Percentiles rank a stretch among this genome's conserved stretches.
These are phyloP conservation scores for Sebastes itinus DNA, from an alignment of 2,797 vertebrate genomes.

Conservation along the genomic window DNA sequence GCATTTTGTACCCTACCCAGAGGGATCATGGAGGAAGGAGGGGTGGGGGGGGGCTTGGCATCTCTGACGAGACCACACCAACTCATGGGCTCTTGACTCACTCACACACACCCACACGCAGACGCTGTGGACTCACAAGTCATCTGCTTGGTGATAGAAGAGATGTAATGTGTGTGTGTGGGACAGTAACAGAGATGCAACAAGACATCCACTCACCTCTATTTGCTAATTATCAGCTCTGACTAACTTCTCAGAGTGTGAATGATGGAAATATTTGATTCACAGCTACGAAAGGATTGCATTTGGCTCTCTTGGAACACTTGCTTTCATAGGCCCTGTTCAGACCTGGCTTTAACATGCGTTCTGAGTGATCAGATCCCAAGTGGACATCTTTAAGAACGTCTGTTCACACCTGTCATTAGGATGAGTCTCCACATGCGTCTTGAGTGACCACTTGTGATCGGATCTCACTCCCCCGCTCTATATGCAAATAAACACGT, in stretches of 20 bases:
- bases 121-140: conserved; percentile 51
- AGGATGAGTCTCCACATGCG: no score
- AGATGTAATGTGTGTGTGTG: conserved; percentile 22
- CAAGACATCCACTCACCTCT: conserved; percentile 17
- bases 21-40: conserved; percentile 48
- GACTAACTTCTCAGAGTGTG: background rate
- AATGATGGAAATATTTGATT: background rate
- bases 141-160: conserved; percentile 59
- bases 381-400: no score
- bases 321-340: background rate
- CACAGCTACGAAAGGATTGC: background rate
- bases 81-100: conserved; percentile 62
- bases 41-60: background rate
- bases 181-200: conserved; percentile 11
- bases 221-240: conserved; percentile 36
- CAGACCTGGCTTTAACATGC: no score
- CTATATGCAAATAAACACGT: no score
- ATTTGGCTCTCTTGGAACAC: conserved; percentile 1
- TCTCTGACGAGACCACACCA: conserved; percentile 17
- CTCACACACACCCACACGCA: conserved; percentile 58
- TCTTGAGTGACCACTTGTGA: no score
- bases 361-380: no score
- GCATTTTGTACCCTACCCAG: conserved; percentile 51
- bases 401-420: no score
- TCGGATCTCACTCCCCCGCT: no score